Base-by-base conservation (phyloP, 2,797 vertebrate species). In the Luscinia luscinia region DNA sequence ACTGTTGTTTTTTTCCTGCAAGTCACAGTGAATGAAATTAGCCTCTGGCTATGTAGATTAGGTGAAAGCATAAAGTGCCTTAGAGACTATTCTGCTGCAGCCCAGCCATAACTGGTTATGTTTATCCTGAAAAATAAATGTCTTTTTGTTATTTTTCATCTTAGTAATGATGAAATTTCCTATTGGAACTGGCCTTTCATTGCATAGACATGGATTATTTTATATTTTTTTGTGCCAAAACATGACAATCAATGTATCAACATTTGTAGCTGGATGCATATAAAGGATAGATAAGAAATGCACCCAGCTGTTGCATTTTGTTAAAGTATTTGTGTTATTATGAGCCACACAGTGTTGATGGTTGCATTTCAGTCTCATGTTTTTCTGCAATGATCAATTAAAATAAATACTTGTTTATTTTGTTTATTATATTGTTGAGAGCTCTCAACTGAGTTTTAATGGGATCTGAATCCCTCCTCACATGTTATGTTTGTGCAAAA, bases 11-110 rank as follows among this genome's bases (percentile, higher is more conserved):
- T 83, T 82, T 76, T 77, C 36, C 64, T 93, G 28, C 68, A 85
- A 83, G 61, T 69, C 52, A 70, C 20, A 75, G 54, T 26, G 80
- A 94, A 89, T 43, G 27, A 93, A 96, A 82, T 51, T 58, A 64
- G 15, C 75, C 58, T 84, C 28, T 59, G 57, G 84, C 48, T 87
- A 40, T 43, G 21, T 59, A 64, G 43, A 45, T 34, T 72, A 36
- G 9, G 32, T 62, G 55, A 84, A 74, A 54, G 24, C 14, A 69
- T 5, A 63, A 28, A 70, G 21, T 79, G 15, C 55, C 38, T 68
- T 19, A 55, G 78, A 75, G 64, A 74, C 6, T 38, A 27, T 57
- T 78, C 30, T 96, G 46, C 57, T 69, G 41, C 17, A 91, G 74
- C 40, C 11, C 41, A 68, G 41, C 7, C 7, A 69, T 16, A 85